Percentiles rank a stretch among this genome's conserved stretches.
These are phyloP conservation scores for Aphis gossypii DNA, from an alignment of 1,140 invertebrate species.

Conservation along the genomic window DNA sequence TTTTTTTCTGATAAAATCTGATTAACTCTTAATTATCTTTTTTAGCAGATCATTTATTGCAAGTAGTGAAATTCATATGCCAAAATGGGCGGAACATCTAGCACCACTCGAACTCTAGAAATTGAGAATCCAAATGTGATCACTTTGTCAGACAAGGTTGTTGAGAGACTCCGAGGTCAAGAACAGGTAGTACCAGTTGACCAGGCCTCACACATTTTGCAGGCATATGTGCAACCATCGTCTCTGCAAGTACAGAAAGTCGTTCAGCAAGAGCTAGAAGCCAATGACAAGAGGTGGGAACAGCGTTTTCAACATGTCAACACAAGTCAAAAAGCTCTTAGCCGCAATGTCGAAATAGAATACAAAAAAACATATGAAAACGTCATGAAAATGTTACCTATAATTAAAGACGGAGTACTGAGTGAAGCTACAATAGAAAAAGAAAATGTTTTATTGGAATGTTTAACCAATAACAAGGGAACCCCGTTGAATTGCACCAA, in stretches of 20 bases:
- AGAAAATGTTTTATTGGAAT: conserved; percentile 35
- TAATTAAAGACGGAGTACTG: conserved; percentile 29
- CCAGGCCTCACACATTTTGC: neutral
- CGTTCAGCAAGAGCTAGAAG: conserved; percentile 46
- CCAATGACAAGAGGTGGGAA: conserved; percentile 49
- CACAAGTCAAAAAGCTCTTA: conserved; percentile 1
- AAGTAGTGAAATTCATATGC: neutral
- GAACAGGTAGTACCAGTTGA: neutral
- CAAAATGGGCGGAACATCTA: conserved; percentile 38
- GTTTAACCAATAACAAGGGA: conserved; percentile 31
- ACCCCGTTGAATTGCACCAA: conserved; percentile 27
- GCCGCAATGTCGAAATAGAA: conserved; percentile 44
- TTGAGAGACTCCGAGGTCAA: conserved; percentile 51
- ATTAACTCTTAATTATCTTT: neutral
- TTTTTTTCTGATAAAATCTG: neutral
- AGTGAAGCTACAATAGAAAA: conserved; percentile 28
- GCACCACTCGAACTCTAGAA: conserved; percentile 39
- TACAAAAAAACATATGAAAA: conserved; percentile 32
- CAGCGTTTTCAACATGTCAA: conserved; percentile 22
- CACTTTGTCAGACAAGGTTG: conserved; percentile 42
- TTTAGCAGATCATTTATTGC: neutral
- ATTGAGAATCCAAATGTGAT: conserved; percentile 50
- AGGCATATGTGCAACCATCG: conserved; percentile 32
- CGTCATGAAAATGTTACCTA: conserved; percentile 38
- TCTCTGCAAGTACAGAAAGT: conserved; percentile 38